A percentile compares a stretch with the other conserved stretches of the same genome.
phyloP scores from a whole-genome alignment of 2,113 vertebrate genomes.

The Pelecanoides urinatrix region DNA sequence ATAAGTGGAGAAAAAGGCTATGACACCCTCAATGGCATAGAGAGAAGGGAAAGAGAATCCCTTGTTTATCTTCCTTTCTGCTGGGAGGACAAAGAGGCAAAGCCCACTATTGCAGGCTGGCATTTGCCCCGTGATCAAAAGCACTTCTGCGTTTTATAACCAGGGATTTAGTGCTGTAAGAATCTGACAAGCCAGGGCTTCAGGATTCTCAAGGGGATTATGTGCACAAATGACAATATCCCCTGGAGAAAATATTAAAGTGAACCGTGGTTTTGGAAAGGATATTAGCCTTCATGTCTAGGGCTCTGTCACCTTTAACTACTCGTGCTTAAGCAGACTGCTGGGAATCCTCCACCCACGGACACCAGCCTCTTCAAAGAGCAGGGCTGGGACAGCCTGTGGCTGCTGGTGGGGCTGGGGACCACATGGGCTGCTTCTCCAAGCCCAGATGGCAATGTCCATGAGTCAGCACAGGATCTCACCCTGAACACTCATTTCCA shows the following conservation, averaged over 20 bases:
- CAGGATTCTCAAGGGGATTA: not conserved
- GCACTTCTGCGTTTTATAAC: not conserved
- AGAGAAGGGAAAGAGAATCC: not conserved
- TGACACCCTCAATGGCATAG: fast-evolving
- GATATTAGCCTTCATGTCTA: not conserved
- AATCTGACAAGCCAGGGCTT: not conserved
- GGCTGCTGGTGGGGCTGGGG: not conserved
- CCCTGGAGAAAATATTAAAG: not conserved
- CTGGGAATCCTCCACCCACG: not conserved
- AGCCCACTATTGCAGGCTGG: fast-evolving
- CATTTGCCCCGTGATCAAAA: not conserved
- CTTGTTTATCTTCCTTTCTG: not conserved
- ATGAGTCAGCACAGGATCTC: not conserved
- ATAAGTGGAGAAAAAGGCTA: not conserved
- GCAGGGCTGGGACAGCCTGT: not conserved
- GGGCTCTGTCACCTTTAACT: not conserved
- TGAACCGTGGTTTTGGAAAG: not conserved
- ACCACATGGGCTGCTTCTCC: not conserved
- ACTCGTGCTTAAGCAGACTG: fast-evolving
- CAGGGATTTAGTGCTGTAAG: not conserved
- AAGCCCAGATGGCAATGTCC: not conserved
- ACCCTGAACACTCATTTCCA: not conserved
- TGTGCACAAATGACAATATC: not conserved
- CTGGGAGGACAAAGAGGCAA: not conserved
- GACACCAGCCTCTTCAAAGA: not conserved